phyloP scores from a whole-genome alignment of 2,888 invertebrate genomes.

The Parascotia fuliginaria region DNA sequence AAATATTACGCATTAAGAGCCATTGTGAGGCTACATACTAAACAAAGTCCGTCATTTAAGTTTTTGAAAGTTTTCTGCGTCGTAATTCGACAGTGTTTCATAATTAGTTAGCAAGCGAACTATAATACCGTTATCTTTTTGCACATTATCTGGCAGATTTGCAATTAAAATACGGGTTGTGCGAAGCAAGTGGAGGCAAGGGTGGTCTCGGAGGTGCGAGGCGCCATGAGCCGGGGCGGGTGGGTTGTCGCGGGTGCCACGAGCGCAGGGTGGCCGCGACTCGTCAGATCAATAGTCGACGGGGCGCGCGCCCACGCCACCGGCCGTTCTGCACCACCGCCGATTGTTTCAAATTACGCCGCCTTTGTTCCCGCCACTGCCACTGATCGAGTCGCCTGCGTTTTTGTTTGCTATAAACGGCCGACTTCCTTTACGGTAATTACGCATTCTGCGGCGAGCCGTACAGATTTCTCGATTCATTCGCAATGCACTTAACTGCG shows the following conservation, averaged over 20 bases:
- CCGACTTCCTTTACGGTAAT: slow-evolving; percentile 83
- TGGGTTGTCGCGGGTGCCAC: slow-evolving; percentile 37
- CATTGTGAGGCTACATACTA: slow-evolving; percentile 19
- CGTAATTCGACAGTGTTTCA: slow-evolving; percentile 71
- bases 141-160: slow-evolving; percentile 85
- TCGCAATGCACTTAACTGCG: slow-evolving; percentile 56
- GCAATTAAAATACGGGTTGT: slow-evolving; percentile 85
- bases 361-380: slow-evolving; percentile 83
- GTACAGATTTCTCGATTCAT: slow-evolving; percentile 67
- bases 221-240: slow-evolving; percentile 46
- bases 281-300: slow-evolving; percentile 84
- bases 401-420: slow-evolving; percentile 83
- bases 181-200: slow-evolving; percentile 53
- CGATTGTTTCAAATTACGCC: slow-evolving; percentile 85
- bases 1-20: slow-evolving; percentile 27
- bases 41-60: slow-evolving; percentile 24
- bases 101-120: slow-evolving; percentile 80
- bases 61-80: slow-evolving; percentile 38
- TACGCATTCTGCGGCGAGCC: slow-evolving; percentile 77
- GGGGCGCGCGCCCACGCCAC: slow-evolving; percentile 77
- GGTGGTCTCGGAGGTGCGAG: slow-evolving; percentile 52
- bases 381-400: slow-evolving; percentile 80
- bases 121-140: slow-evolving; percentile 85
- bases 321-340: slow-evolving; percentile 75
- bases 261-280: slow-evolving; percentile 60